Percentiles rank a stretch among this genome's conserved stretches.
Conservation (phyloP, 2,113 vertebrate species). For the Zeus faber region DNA sequence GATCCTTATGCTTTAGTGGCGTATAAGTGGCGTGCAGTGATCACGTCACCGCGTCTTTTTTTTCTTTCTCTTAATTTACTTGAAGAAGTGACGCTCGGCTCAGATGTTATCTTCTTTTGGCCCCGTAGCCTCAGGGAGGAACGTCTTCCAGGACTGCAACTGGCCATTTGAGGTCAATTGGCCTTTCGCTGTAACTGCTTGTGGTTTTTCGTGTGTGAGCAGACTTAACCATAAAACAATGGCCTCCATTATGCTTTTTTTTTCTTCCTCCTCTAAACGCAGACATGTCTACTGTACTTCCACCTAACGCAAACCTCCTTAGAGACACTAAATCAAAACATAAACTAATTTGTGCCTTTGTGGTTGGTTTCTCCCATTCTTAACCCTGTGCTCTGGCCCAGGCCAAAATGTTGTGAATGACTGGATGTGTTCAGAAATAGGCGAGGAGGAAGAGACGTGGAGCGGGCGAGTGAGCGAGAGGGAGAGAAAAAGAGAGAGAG, state of each 20-base stretch:
- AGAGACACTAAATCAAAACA: slow-evolving; percentile 52
- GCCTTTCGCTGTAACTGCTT: slow-evolving; percentile 27
- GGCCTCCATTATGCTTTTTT: slow-evolving; percentile 35
- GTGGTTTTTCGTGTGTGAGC: slow-evolving; percentile 35
- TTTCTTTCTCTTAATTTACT: too few relatives aligned
- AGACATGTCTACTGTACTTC: slow-evolving; percentile 30
- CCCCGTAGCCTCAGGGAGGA: too few relatives aligned
- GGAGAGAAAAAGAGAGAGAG: neutral
- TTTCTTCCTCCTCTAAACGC: too few relatives aligned
- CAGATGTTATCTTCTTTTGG: neutral
- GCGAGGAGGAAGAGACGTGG: slow-evolving; percentile 13
- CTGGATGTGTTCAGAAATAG: slow-evolving; percentile 59
- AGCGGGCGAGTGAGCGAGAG: neutral
- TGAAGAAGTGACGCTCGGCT: neutral
- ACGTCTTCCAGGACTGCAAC: slow-evolving; percentile 10
- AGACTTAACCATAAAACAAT: slow-evolving; percentile 35
- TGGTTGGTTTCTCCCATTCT: slow-evolving; percentile 51
- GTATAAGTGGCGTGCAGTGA: neutral
- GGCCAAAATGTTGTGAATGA: slow-evolving; percentile 26
- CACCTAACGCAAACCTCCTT: slow-evolving; percentile 39
- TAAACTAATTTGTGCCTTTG: slow-evolving; percentile 51
- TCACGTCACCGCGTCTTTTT: too few relatives aligned
- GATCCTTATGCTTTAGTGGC: neutral
- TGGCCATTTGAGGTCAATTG: slow-evolving; percentile 34
- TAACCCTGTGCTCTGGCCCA: slow-evolving; percentile 47